Evolutionary conservation across 2,113 vertebrate species (phyloP), one percentile per base, ranked within the genome.

Genomic region (Leucopsar rothschildi): DNA sequence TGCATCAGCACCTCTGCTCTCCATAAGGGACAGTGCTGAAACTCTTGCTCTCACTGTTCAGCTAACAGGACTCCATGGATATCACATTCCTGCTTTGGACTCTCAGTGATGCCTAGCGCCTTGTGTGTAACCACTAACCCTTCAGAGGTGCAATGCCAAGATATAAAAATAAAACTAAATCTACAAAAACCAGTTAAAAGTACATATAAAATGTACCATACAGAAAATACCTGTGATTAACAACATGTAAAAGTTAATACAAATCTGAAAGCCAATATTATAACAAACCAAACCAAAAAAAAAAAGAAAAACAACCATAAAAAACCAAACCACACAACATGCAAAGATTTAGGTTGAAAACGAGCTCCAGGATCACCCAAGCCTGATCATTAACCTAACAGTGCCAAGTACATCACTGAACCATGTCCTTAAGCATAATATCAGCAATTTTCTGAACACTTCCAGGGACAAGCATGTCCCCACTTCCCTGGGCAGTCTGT

Each of bases 21-120:
- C 57, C 21, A 0, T 7, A 25, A 68, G 1, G 2, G 19, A 45
- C 9, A 16, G 1, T 2, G 13, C 0, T 40, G 22, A 45, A 12
- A 5, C 9, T 39, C 3, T 18, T 59, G 4, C 11, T 49, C 21
- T 50, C 49, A 4, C 12, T 24, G 15, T 6, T 55, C n/a, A 45
- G 28, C n/a, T 14, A 49, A 7, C 6, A 40, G 15, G 18, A 59
- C 33, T 10, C 52, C 47, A 37, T 5, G 6, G 53, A 44, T 22
- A 14, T 22, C 44, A 55, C 2, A 3, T 45, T 55, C 39, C 35
- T 60, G 45, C 20, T 82, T 50, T 55, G 11, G 35, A 11, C 31
- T 11, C 6, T 71, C 42, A 68, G 4, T 11, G 17, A 42, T 16
- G 1, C 13, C 57, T 27, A 37, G 13, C 88, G 44, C 5, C 6